Evolutionary conservation across 1,140 invertebrate genomes (phyloP).

Genomic region (Carposina sasakii): DNA sequence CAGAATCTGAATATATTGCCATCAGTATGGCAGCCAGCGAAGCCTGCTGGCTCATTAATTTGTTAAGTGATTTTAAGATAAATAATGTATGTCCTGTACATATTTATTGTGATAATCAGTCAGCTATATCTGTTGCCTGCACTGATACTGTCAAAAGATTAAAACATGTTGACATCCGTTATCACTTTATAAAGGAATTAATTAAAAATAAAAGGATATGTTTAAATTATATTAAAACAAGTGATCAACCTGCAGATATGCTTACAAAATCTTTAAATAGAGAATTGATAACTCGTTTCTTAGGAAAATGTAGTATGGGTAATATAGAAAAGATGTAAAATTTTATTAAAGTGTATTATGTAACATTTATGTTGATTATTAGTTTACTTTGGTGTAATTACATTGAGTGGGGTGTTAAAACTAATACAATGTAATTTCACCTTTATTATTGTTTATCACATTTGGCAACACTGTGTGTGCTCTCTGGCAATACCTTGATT

Average conservation of each 20-base stretch:
- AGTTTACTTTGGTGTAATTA: no score
- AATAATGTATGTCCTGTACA: not conserved
- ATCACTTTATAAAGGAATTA: constrained; percentile 1
- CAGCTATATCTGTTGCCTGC: not conserved
- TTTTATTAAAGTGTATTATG: no score
- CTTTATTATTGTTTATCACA: no score
- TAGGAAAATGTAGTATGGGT: no score
- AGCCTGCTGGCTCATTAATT: constrained; percentile 14
- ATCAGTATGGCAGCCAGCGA: constrained; percentile 20
- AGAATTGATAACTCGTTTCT: no score
- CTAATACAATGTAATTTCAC: no score
- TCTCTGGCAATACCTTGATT: no score
- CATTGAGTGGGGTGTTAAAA: no score
- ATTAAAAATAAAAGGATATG: not conserved
- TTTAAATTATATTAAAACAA: not conserved
- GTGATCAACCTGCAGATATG: not conserved
- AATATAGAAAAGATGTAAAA: no score
- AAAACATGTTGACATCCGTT: not conserved
- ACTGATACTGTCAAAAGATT: not conserved
- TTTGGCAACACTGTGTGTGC: no score
- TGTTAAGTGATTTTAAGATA: constrained; percentile 8
- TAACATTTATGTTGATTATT: no score
- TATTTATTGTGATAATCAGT: not conserved
- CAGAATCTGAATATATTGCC: constrained; percentile 49
- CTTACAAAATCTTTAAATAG: not conserved